Evolutionary conservation across 2,888 invertebrate species (phyloP), one percentile per base, ranked within the genome.

Genomic region (Quadroppia sp.): DNA sequence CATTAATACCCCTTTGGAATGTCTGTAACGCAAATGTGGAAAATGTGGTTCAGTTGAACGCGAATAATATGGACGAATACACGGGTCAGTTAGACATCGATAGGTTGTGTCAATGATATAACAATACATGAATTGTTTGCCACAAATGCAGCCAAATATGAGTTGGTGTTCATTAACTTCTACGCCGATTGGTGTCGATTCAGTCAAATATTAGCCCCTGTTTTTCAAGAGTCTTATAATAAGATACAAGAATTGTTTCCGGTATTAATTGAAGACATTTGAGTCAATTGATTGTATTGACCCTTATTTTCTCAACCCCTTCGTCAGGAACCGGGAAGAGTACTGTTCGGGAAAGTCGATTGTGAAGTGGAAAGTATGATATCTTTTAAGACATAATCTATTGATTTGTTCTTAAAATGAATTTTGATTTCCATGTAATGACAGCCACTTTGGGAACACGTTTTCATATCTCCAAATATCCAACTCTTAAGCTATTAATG

Each of bases 121-220:
- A 1, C 17, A 36, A n/a, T 30, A 11, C 20, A 13, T 25, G 25
- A 32, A 25, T n/a, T 36, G 77, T 53, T 28, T 74, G n/a, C 11
- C n/a, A 20, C 13, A n/a, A 25, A 23, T n/a, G 28, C 87, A 95
- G 96, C 91, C 76, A 89, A 90, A 76, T 93, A 95, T 87, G 97
- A 99, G 86, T 85, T 99, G 83, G 96, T 98, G 76, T 92, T 99
- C 84, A 89, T 99, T 77, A 99, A 99, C 85, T 99, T 99, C 84
- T 99, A 98, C 85, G 99, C 99, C 40, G 97, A 99, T 82, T 99
- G 99, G 99, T 99, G 99, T 85, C 89, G 93, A 81, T 99, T 98
- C 86, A 98, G 98, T 85, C 97, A 94, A 83, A 88, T 95, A 85
- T 85, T 99, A 81, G 91, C 92, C 83, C 99, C 99, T 15, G 90